Evolutionary conservation across 2,113 vertebrate genomes (phyloP), one percentile per base, ranked within the genome.

Genomic region (Eptesicus fuscus): DNA sequence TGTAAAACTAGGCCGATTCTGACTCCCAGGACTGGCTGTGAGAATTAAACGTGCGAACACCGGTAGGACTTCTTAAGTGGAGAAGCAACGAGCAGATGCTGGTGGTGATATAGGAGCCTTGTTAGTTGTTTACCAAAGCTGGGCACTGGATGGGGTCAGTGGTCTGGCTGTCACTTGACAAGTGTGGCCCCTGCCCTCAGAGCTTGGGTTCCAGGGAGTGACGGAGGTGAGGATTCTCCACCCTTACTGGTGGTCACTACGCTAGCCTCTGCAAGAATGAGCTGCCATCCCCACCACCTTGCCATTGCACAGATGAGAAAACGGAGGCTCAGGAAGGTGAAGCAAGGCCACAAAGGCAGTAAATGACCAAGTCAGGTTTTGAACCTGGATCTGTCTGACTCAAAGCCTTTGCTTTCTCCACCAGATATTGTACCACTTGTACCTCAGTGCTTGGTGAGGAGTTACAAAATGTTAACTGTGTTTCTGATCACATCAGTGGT

Each of bases 351-450:
- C 1, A 0, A 1, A 73, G 53, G 30, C 12, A 25, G 56, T 11
- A 0, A 17, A 47, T 11, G 42, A 16, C 25, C 30, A 4, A 25
- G 14, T 14, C 42, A 13, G 80, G 14, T 2, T 37, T 14, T 74
- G 7, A 28, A 28, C 25, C 51, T 10, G 2, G n/a, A 22, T 22
- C 35, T 25, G 18, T 23, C 67, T 20, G 63, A 37, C 69, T 47
- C 63, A 14, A 9, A 87, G 8, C 44, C 67, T 77, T 0, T 47
- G 35, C 1, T 82, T 65, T 44, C 18, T 61, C 49, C 32, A 35
- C 5, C 12, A 6, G 2, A 49, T 37, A 7, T 9, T 28, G 7
- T 0, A 3, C 1, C 5, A 0, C 44, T 17, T 61, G 40, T 23
- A 28, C 42, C 14, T 10, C 40, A 59, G 56, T 59, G 53, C 63